Evolutionary conservation across 2,888 invertebrate genomes (phyloP), one percentile per base, ranked within the genome.

Genomic region (Eupithecia insigniata): DNA sequence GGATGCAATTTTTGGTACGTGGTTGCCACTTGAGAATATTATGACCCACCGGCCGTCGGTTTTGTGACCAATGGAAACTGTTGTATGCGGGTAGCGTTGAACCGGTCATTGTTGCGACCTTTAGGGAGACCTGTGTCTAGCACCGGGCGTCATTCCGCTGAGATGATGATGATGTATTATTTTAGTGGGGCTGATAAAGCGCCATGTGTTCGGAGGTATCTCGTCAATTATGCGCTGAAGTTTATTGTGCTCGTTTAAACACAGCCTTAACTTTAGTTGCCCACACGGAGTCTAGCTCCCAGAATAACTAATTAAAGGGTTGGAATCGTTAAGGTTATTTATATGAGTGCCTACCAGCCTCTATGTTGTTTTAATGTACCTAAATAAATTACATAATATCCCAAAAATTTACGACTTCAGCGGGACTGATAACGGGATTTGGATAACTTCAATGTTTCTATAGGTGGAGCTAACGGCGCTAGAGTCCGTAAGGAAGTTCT

Each of bases 171-270:
- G 22, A 30, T 60, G 16, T 30, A 18, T 18, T 60, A 61, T 32
- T 34, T 61, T 0, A 34, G 62, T 34, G 6, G 62, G 64, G 2
- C 22, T 14, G 36, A 64, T 12, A 34, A 22, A 4, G 7, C 8
- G 16, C 64, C 64, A 39, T 39, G 64, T 64, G 7, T 67, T 32
- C 30, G 36, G n/a, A 51, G 55, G 36, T 36, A 67, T 28, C 18
- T 67, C 58, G 51, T 69, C 64, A 64, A 60, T 60, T 66, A 58
- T n/a, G 39, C 30, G 43, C 32, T 70, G 70, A 70, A 67, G 39
- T 67, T 60, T 60, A 60, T 58, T 64, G 22, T 64, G 36, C 1
- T 64, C 39, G 64, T 39, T 64, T 36, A 36, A 22, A 18, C 39
- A 36, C 34, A 26, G 58, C 22, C 58, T 60, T n/a, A 67, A 39